Base-by-base conservation (phyloP, 1,140 invertebrate species). In the Drosophila repleta region DNA sequence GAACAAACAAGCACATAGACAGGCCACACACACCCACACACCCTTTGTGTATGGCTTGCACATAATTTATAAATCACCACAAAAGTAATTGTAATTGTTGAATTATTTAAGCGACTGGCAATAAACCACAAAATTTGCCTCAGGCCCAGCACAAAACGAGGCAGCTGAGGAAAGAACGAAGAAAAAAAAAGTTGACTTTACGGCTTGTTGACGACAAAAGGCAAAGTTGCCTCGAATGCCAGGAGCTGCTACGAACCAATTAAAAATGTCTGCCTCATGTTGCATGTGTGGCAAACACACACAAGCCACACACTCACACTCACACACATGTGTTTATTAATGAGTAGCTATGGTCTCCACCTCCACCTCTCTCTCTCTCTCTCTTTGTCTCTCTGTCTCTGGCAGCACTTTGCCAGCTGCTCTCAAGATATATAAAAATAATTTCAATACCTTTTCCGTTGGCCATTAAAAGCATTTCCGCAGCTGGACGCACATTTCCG, bases 361-460 rank as follows among this genome's bases (percentile, higher is more conserved):
- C n/a, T n/a, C n/a, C n/a, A n/a, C n/a, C 24, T 26, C 24, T 2
- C 24, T 4, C 11, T 5, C 17, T 4, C 7, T 26, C 4, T 26
- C 6, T 6, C 17, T 4, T 4, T 13, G 10, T 15, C 3, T 11
- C 2, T n/a, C 0, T 37, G 15, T 52, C 15, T 24, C 39, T 46
- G 29, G 39, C 4, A 57, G 41, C 62, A 64, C 46, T 72, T 39
- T 66, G 55, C 49, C 21, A 58, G 63, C 64, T 41, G 68, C 37
- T 51, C 26, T 49, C 66, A 15, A 63, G 66, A 69, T 62, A 66
- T 77, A 74, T 74, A 71, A 73, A 76, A 81, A 81, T 76, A 60
- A 76, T 81, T 81, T 79, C 73, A 79, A 81, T 79, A 81, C 76
- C 62, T 76, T 76, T 79, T 81, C 68, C 79, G 64, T 79, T 70